A percentile compares a stretch with the other conserved stretches of the same genome.
These are phyloP conservation scores for Strigamia transsilvanica DNA, from an alignment of 2,888 invertebrate species.

Conservation along the genomic window DNA sequence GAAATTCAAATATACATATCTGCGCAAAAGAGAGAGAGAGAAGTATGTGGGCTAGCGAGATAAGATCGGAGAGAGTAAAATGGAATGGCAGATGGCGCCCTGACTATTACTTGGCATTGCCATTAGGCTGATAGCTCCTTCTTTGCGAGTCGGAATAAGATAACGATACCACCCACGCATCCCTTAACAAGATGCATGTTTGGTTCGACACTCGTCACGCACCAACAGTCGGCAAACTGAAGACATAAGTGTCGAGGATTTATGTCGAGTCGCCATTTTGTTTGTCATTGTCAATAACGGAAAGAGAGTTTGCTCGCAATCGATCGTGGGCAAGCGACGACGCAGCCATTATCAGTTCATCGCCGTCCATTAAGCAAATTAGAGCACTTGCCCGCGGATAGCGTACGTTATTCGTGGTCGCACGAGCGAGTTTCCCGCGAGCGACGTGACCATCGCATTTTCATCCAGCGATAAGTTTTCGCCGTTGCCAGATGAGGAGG, in stretches of 20 bases:
- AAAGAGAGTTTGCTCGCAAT: not conserved
- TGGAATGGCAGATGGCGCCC: conserved; percentile 40
- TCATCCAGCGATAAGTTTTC: conserved; percentile 22
- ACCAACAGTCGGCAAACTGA: not conserved
- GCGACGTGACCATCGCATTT: conserved; percentile 30
- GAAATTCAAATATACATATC: not conserved
- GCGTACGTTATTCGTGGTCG: conserved; percentile 21
- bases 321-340: conserved; percentile 38
- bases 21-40: not conserved
- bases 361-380: conserved; percentile 50
- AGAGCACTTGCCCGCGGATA: conserved; percentile 31
- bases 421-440: not conserved
- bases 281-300: conserved; percentile 22
- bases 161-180: conserved; percentile 14
- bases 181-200: conserved; percentile 1
- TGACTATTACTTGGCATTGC: conserved; percentile 32
- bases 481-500: conserved; percentile 1
- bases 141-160: conserved; percentile 20
- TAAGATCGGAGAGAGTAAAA: conserved; percentile 8
- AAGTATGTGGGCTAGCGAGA: not conserved
- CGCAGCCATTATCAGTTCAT: conserved; percentile 50
- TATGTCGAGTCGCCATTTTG: not conserved
- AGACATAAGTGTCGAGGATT: not conserved
- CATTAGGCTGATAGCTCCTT: conserved; percentile 34
- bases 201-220: not conserved